Evolutionary conservation across 1,140 invertebrate species (phyloP), one percentile per base, ranked within the genome.

Genomic region (Nixonia krombeini): DNA sequence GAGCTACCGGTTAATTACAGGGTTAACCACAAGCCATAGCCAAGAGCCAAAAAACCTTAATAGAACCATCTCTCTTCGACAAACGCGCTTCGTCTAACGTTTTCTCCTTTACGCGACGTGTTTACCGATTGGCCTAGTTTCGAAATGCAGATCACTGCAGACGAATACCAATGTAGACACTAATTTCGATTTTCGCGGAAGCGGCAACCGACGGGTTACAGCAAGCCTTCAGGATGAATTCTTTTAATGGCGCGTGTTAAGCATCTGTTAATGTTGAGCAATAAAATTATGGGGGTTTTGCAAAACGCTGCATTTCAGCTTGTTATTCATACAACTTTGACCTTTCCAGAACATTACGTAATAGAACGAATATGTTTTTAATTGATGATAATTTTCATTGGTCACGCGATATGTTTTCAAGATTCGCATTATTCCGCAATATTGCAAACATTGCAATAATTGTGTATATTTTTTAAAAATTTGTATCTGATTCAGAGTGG

Each of bases 1-100:
- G 74, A 79, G 82, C 83, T 85, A 84, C 82, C 76, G 82, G 82
- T 84, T 85, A 84, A 85, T 85, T 85, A 82, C 83, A 84, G 82
- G 82, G 73, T 74, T 76, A 74, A 75, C 65, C 76, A 61, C 61
- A 63, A 69, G 63, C 61, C 68, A 56, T 68, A 70, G 56, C 70
- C 69, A 65, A 62, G 52, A 65, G 57, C 68, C 47, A 58, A 61
- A 58, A 61, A 42, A 45, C 59, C 74, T 74, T 78, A 78, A 83
- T 82, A 82, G 79, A 83, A 78, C 70, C 75, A 73, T 81, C 75
- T 81, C 40, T 13, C 69, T 76, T 74, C 73, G 74, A 70, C 68
- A 42, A 53, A 67, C 47, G 33, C 29, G 15, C 42, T 41, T 52
- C 65, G 17, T 29, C 52, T 37, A 41, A 42, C 38, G 21, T 53